Conservation (phyloP, 2,797 vertebrate genomes). For the Pterois miles region DNA sequence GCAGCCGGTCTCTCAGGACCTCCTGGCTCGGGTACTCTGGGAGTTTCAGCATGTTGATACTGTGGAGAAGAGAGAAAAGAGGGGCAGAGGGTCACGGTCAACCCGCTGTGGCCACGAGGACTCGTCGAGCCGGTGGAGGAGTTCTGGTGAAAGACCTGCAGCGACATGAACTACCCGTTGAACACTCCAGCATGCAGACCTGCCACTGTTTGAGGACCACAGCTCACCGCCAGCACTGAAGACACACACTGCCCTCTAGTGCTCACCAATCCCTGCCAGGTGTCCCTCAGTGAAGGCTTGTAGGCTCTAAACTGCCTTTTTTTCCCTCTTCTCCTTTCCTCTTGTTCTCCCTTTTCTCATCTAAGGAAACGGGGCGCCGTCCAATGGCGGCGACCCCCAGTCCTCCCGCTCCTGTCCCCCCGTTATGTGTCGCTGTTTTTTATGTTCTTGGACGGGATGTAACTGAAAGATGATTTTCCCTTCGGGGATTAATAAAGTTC, state of each 20-base stretch:
- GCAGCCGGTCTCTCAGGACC: constrained; percentile 93
- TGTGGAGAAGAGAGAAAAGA: constrained; percentile 63
- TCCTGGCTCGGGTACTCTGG: constrained; percentile 97
- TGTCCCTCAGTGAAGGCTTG: neutral
- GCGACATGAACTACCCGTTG: constrained; percentile 28
- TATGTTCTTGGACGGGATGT: too few relatives aligned
- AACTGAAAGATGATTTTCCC: too few relatives aligned
- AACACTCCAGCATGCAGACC: constrained; percentile 1
- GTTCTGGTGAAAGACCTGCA: neutral
- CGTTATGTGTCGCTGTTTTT: too few relatives aligned
- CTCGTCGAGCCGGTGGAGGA: neutral
- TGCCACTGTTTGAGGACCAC: constrained; percentile 11
- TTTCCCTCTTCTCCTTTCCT: too few relatives aligned
- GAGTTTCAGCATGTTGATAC: constrained; percentile 99
- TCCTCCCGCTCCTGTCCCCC: too few relatives aligned
- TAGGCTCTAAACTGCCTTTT: too few relatives aligned
- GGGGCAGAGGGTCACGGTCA: neutral
- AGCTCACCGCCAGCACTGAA: too few relatives aligned
- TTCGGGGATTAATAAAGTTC: too few relatives aligned
- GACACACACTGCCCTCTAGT: constrained; percentile 76
- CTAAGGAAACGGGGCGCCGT: too few relatives aligned
- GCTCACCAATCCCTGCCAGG: constrained; percentile 4
- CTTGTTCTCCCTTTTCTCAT: too few relatives aligned
- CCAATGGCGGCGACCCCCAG: too few relatives aligned
- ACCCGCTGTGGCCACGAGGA: neutral